Base-by-base conservation (phyloP, 2,113 vertebrate genomes). In the Sebastes fasciatus region DNA sequence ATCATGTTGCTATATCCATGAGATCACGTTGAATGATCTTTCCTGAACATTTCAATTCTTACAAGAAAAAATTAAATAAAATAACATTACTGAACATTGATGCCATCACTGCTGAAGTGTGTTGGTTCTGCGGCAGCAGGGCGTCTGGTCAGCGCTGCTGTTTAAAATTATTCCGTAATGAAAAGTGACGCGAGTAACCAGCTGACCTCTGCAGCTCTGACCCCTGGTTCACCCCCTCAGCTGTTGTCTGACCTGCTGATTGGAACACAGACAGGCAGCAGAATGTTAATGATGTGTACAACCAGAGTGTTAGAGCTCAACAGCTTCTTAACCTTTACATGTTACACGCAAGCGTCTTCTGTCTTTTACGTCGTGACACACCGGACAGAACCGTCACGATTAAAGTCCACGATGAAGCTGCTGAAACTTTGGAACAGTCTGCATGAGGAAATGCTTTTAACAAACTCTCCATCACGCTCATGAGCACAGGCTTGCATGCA, bases 181-280 rank as follows among this genome's bases (percentile, higher is more conserved):
- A 58, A 69, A 54, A 65, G 61, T 86, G 68, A 72, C 13, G 14
- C 0, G 21, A 17, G 54, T 75, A 74, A 88, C 55, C 67, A 58
- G 77, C 63, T 65, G 73, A 74, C 81, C 81, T 87, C 71, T 77
- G 62, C 63, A 66, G 78, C 11, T 34, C 64, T 61, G 60, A 77
- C 19, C 73, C 55, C 63, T 11, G n/a, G 17, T 72, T 57, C 72
- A 61, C 64, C 64, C 77, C 57, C 34, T 21, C 67, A 49, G 79
- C 66, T 76, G 71, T 43, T 71, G 64, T n/a, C 26, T 46, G 66
- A 73, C 58, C 54, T 5, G 51, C 52, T 23, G 79, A 69, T 65
- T 2, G 9, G 4, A 26, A 7, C 45, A 3, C 57, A 55, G 69
- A 54, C 77, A 12, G 55, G 12, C 6, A 26, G 10, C 6, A n/a